Evolutionary conservation across 53 echinoderm and acorn worm genomes (phyloP), one percentile per base, ranked within the genome.

Genomic region (Echinarachnius parma): DNA sequence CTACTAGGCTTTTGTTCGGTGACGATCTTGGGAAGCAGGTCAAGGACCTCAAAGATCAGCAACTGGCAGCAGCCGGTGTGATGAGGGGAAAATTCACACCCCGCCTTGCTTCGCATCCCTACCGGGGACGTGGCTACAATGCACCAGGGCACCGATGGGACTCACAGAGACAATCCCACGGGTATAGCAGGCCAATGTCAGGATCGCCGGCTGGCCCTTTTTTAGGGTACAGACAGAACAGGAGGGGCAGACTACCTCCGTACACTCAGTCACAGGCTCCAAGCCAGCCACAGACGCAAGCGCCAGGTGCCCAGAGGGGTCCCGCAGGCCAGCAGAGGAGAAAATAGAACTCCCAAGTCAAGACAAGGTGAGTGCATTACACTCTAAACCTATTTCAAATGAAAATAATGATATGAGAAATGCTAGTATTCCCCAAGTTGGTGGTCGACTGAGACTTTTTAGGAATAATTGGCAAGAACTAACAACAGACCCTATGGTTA

Each of bases 21-120:
- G 78, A 77, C 33, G 78, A 77, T 27, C 60, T 77, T 3, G 23
- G 64, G 3, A 62, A 77, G 36, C 62, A 63, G n/a, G 49, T 77
- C 9, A 77, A 77, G 45, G 78, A 77, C 30, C 14, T 61, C 9
- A 76, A 76, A 33, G 76, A 76, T 30, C 23, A 62, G 21, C 60
- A 77, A 21, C 68, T 35, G 18, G 62, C 60, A 15, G 31, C 62
- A 28, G 48, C 32, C 3, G 60, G 64, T 44, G 66, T 79, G 19
- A 64, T 64, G 64, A 64, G 37, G 33, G 35, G 64, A 11, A 64
- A 37, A 11, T 35, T 37, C 11, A 30, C 4, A 33, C 28, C 31
- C 9, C 29, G 60, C 13, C 22, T 4, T 4, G 5, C 13, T 13
- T 16, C 13, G 8, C 36, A 37, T 13, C 64, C 64, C 9, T 64